Conservation (phyloP, 2,113 vertebrate species). For the Centropristis striata region DNA sequence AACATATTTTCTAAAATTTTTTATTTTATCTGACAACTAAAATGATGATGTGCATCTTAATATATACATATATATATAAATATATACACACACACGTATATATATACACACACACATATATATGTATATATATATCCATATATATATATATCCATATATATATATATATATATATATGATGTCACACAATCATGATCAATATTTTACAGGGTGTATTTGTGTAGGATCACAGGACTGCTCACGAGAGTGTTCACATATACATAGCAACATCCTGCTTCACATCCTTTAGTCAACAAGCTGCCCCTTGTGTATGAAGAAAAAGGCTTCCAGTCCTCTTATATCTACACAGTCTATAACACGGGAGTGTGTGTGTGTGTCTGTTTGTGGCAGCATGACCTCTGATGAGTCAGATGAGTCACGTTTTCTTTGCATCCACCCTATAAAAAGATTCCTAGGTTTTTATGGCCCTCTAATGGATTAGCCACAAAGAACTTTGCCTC, state of each 20-base stretch:
- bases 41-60: not conserved
- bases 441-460: slow-evolving; percentile 55
- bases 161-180: not conserved
- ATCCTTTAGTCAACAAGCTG: not conserved
- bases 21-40: not conserved
- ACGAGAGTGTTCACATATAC: not conserved
- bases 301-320: not conserved
- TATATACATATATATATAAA: too few relatives aligned
- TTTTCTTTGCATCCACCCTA: slow-evolving; percentile 40
- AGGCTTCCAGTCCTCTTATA: not conserved
- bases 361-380: not conserved
- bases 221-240: not conserved
- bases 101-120: too few relatives aligned
- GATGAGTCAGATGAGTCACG: slow-evolving; percentile 34
- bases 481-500: slow-evolving; percentile 48
- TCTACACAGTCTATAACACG: not conserved
- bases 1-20: too few relatives aligned
- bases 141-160: too few relatives aligned
- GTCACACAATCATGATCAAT: not conserved
- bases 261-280: not conserved
- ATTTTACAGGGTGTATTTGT: not conserved
- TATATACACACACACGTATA: too few relatives aligned
- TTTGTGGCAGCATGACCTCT: slow-evolving; percentile 1
- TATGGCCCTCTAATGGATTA: slow-evolving; percentile 40
- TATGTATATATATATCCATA: too few relatives aligned